phyloP scores from a whole-genome alignment of 2,113 vertebrate genomes.

The Rousettus leschenaultii region DNA sequence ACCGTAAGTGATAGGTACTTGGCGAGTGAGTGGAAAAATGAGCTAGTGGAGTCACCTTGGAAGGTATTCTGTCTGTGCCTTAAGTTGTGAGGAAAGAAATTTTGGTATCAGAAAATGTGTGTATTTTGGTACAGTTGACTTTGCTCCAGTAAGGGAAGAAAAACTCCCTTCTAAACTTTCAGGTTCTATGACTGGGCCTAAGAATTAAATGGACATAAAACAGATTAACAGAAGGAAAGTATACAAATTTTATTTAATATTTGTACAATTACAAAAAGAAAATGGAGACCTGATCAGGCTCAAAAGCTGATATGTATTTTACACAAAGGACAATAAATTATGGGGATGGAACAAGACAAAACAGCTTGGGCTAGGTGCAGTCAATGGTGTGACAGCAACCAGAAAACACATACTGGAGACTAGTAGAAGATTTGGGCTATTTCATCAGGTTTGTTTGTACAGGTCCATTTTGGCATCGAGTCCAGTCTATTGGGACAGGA shows the following conservation, averaged over 20 bases:
- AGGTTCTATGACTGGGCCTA: background rate
- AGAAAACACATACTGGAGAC: background rate
- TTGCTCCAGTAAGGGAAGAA: background rate
- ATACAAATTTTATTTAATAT: background rate
- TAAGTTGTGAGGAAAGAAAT: background rate
- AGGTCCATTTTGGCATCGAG: background rate
- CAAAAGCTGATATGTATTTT: background rate
- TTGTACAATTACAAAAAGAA: background rate
- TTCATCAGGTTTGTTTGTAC: background rate
- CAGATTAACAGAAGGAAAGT: background rate
- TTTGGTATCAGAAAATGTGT: background rate
- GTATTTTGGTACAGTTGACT: background rate
- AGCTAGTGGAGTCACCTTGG: background rate
- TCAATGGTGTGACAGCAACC: background rate
- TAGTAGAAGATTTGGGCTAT: background rate
- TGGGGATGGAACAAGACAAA: background rate
- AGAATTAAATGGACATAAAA: background rate
- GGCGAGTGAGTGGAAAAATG: background rate
- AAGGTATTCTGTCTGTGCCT: background rate
- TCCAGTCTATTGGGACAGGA: background rate
- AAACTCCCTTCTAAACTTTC: background rate
- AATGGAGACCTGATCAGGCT: background rate
- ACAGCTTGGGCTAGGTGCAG: background rate
- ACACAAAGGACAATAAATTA: background rate
- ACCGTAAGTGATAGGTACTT: background rate